Evolutionary conservation across 2,113 vertebrate species (phyloP).

Genomic region (Beaufortia kweichowensis): DNA sequence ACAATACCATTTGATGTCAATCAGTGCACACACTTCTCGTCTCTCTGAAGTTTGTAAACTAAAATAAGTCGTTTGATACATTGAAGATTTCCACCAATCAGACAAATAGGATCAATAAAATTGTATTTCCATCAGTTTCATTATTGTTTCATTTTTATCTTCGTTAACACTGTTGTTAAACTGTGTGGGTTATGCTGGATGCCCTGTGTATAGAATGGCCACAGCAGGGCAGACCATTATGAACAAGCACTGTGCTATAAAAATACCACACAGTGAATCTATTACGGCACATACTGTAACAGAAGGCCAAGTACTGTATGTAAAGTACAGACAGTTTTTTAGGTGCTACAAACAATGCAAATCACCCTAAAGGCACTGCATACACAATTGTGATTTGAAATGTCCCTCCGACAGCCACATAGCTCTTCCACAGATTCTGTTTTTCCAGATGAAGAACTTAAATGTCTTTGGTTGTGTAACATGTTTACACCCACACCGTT

Average conservation of each 20-base stretch:
- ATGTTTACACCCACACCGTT: slow-evolving; percentile 76
- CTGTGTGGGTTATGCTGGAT: neutral
- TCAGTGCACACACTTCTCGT: slow-evolving; percentile 67
- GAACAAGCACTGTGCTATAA: neutral
- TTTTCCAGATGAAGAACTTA: neutral
- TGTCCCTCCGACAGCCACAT: neutral
- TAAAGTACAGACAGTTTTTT: no score
- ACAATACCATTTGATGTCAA: slow-evolving; percentile 48
- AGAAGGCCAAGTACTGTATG: no score
- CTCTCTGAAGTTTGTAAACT: slow-evolving; percentile 43
- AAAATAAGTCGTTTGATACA: slow-evolving; percentile 27
- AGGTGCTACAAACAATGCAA: no score
- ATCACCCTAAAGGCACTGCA: neutral
- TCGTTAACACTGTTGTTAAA: neutral
- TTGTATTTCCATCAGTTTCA: neutral
- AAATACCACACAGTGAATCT: neutral
- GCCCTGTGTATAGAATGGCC: neutral
- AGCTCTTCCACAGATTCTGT: neutral
- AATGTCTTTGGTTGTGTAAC: neutral
- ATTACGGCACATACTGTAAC: no score
- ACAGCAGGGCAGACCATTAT: neutral
- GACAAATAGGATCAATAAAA: slow-evolving; percentile 13
- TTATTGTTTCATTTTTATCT: neutral
- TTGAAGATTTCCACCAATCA: slow-evolving; percentile 52
- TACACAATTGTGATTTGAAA: neutral